phyloP scores from a whole-genome alignment of 2,888 invertebrate genomes.

The Anorthoa munda region DNA sequence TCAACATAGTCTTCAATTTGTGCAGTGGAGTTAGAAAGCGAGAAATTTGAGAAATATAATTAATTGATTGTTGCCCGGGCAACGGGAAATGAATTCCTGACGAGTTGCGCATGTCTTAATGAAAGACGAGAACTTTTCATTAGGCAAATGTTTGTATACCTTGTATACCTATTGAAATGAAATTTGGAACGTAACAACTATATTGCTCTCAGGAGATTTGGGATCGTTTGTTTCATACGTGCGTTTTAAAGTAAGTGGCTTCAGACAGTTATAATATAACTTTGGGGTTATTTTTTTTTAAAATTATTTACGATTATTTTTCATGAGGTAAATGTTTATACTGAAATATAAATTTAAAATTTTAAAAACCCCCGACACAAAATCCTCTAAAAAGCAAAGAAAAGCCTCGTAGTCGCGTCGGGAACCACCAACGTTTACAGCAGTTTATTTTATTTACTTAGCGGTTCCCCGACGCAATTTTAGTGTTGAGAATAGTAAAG shows the following conservation, averaged over 20 bases:
- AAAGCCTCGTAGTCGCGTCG: too few species aligned
- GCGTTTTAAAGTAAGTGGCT: background rate
- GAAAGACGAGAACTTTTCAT: constrained; percentile 45
- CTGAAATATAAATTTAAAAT: too few species aligned
- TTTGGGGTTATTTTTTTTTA: too few species aligned
- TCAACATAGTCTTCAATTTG: constrained; percentile 1
- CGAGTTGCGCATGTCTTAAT: constrained; percentile 25
- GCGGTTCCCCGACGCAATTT: too few species aligned
- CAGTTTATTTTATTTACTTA: too few species aligned
- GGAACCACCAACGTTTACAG: too few species aligned
- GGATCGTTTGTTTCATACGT: background rate
- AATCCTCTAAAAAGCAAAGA: too few species aligned
- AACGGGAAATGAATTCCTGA: constrained; percentile 48
- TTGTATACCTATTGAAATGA: constrained; percentile 42
- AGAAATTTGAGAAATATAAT: constrained; percentile 55
- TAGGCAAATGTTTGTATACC: constrained; percentile 32
- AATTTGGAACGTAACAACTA: constrained; percentile 21
- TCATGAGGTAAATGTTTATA: too few species aligned
- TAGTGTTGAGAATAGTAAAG: too few species aligned
- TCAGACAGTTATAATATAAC: background rate
- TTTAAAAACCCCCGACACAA: too few species aligned
- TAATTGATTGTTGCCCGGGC: constrained; percentile 59
- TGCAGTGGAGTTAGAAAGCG: constrained; percentile 37
- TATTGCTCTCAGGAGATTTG: constrained; percentile 15
- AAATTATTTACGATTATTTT: too few species aligned